Evolutionary conservation across 2,113 vertebrate genomes (phyloP).

Genomic region (Apaloderma vittatum): DNA sequence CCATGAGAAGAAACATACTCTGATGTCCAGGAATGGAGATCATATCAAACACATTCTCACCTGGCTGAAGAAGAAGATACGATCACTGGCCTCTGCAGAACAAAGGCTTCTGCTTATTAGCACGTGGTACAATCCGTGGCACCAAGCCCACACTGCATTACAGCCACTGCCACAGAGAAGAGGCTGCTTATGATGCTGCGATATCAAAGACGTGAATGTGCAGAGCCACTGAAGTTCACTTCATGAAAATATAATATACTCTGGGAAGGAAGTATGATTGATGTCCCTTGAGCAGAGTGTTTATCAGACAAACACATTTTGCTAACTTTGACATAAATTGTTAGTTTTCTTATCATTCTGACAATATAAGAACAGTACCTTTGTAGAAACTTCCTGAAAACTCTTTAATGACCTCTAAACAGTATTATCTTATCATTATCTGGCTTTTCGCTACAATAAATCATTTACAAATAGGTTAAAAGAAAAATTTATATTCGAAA

Average conservation of each 20-base stretch:
- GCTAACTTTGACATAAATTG: conserved; percentile 87
- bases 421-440: conserved; percentile 84
- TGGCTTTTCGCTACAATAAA: conserved; percentile 82
- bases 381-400: conserved; percentile 81
- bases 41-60: not conserved
- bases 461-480: conserved; percentile 82
- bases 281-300: conserved; percentile 80
- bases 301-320: conserved; percentile 87
- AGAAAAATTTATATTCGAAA: conserved; percentile 78
- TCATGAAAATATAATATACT: conserved; percentile 82
- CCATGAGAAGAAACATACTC: not conserved
- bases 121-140: not conserved
- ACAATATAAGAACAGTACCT: conserved; percentile 76
- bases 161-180: not conserved
- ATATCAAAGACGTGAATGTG: conserved; percentile 56
- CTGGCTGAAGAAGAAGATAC: not conserved
- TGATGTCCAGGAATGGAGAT: not conserved
- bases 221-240: conserved; percentile 80
- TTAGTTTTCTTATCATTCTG: conserved; percentile 82
- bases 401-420: conserved; percentile 87
- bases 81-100: not conserved
- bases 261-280: conserved; percentile 79
- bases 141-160: not conserved
- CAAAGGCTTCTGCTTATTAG: not conserved
- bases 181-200: conserved; percentile 48